Evolutionary conservation across 2,888 invertebrate genomes (phyloP), one percentile per base, ranked within the genome.

Genomic region (Octonoba sinensis): DNA sequence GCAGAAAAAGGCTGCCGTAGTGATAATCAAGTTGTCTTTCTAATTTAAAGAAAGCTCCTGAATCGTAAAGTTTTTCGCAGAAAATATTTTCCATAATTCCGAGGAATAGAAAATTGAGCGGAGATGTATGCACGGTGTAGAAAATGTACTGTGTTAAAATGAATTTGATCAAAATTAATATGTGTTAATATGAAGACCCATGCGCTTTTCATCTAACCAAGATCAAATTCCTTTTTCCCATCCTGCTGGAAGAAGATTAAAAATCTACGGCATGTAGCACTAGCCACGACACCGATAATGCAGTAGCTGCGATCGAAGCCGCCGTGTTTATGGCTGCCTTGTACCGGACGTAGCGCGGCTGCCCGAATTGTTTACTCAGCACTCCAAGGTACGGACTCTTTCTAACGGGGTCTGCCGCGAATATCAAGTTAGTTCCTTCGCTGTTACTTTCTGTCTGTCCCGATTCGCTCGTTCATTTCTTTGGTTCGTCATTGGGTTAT

Each of bases 321-420:
- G 54, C 70, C 18, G 64, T 81, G 79, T 74, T 69, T 73, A 74
- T 73, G 70, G 70, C 62, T 60, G 72, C 60, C 72, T 64, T 79
- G 79, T 81, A 81, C 79, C 79, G 79, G 79, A 81, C 79, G 74
- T 73, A 22, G 62, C 20, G 70, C 75, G 74, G 81, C 74, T 70
- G 65, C 44, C 75, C 22, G 64, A 75, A 56, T 75, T 81, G 81
- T 82, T 82, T 82, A 82, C 81, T 57, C 24, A 82, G 81, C 81
- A 82, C 81, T 82, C 65, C 64, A 82, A 69, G 73, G 56, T 69
- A 54, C 81, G 70, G 74, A 73, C 73, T 75, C 36, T 81, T 73
- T 69, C 73, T 81, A 69, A 60, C 64, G 66, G 15, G 59, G 24
- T 64, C 69, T 70, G 44, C 73, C 54, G 51, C 66, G 81, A 82